Evolutionary conservation across 1,140 invertebrate genomes (phyloP), one percentile per base, ranked within the genome.

Genomic region (Limonius californicus): DNA sequence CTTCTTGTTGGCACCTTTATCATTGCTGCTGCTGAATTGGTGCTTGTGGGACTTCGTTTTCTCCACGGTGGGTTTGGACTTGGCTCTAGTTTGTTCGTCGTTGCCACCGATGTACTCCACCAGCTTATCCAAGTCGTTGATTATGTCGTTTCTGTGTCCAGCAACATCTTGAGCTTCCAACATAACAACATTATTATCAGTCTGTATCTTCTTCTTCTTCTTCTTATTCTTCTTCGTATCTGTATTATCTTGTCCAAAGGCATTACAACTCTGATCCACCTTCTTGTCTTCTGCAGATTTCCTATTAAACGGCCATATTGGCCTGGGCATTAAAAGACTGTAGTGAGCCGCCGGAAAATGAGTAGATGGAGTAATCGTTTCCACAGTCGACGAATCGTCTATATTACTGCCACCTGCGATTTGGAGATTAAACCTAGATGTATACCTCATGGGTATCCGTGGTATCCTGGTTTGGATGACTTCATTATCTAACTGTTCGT

Each of bases 101-200:
- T 78, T 79, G 27, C 79, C 82, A 42, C 80, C 80, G 21, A 83
- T 83, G 54, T 79, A 83, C 47, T 80, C 80, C 45, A 83, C 68
- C 30, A 83, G 68, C 65, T 71, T 77, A 19, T 82, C 79, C 9
- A 83, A 77, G 62, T 76, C 70, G 57, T 74, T 47, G 8, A 76
- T 75, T 43, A 77, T 77, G 53, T 77, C 75, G 2, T 64, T 62
- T 7, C 71, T 67, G 64, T 77, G 74, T 14, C 75, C 75, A 20
- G 66, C 68, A 12, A 76, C 73, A 45, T 69, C 65, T 63, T 70
- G 67, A 0, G 71, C 65, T 18, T 62, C 61, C 21, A 69, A 59
- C 20, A 71, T 63, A 7, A 65, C 64, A 2, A 75, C 73, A 23
- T 75, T 75, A 47, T 72, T 72, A 23, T 74, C 71, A 1, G 62